Percentiles rank a stretch among this genome's conserved stretches.
Evolutionary conservation across 64 coral and sea anemone genomes (phyloP).

Genomic region (Orbicella faveolata): DNA sequence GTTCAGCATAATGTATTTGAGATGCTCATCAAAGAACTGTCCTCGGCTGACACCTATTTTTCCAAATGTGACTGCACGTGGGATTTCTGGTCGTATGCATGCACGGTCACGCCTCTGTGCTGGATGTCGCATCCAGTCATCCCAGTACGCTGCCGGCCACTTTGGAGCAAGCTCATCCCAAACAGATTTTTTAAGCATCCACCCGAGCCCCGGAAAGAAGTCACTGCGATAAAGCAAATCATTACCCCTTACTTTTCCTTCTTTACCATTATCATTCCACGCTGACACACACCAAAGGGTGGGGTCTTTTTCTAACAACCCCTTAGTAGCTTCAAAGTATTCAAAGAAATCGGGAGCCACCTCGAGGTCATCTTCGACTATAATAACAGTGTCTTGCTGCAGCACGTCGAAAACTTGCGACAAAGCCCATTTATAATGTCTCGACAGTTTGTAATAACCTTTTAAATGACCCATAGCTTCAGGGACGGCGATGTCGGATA

Average conservation of each 20-base stretch:
- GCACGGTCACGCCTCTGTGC: slow-evolving; percentile 64
- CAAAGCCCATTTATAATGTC: slow-evolving; percentile 89
- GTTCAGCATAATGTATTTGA: slow-evolving; percentile 71
- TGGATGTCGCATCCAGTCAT: slow-evolving; percentile 94
- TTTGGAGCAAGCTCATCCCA: slow-evolving; percentile 78
- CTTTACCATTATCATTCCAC: slow-evolving; percentile 91
- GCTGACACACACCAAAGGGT: slow-evolving; percentile 89
- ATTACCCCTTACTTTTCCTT: slow-evolving; percentile 59
- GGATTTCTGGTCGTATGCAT: slow-evolving; percentile 90
- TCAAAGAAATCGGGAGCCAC: slow-evolving; percentile 89
- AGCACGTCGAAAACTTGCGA: slow-evolving; percentile 74
- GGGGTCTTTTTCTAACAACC: slow-evolving; percentile 69
- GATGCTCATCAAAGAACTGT: slow-evolving; percentile 76
- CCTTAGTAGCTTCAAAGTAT: slow-evolving; percentile 78
- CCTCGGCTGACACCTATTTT: slow-evolving; percentile 72
- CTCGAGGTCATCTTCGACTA: slow-evolving; percentile 93
- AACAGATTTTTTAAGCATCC: slow-evolving; percentile 70
- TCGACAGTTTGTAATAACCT: slow-evolving; percentile 87
- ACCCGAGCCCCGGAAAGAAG: slow-evolving; percentile 91
- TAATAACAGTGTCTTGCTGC: slow-evolving; percentile 76
- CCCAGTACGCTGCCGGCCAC: slow-evolving; percentile 85
- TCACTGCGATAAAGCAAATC: slow-evolving; percentile 81
- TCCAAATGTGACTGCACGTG: slow-evolving; percentile 78
- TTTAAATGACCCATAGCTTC: slow-evolving; percentile 28
- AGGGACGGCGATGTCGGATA: slow-evolving; percentile 57